A percentile compares a stretch with the other conserved stretches of the same genome.
Evolutionary conservation across 2,888 invertebrate genomes (phyloP).

Genomic region (Seira sanloemensis): DNA sequence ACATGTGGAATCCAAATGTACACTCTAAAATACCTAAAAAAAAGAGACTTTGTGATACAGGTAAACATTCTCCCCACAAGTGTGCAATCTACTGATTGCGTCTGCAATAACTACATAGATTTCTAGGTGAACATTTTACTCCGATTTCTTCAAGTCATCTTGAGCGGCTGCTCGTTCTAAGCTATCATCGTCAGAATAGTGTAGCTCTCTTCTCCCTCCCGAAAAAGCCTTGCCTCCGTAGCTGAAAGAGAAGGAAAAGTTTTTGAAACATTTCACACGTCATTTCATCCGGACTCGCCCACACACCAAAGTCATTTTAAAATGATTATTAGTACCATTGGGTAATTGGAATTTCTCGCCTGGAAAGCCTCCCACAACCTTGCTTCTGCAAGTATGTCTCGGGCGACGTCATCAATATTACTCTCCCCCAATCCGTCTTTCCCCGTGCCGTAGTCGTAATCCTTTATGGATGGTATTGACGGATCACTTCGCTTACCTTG

Average conservation of each 20-base stretch:
- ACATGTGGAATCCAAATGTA: no score
- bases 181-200: constrained; percentile 19
- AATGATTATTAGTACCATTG: constrained; percentile 40
- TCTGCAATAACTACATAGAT: constrained; percentile 28
- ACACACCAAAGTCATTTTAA: constrained; percentile 17
- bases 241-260: constrained; percentile 38
- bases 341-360: constrained; percentile 75
- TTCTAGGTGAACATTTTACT: constrained; percentile 8
- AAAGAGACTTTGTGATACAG: constrained; percentile 35
- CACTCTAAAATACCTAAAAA: background rate
- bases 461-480: constrained; percentile 30
- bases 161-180: background rate
- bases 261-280: background rate
- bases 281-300: background rate
- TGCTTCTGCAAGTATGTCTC: constrained; percentile 87
- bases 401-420: constrained; percentile 82
- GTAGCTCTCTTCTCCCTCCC: constrained; percentile 68
- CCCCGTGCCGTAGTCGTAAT: constrained; percentile 53
- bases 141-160: constrained; percentile 17
- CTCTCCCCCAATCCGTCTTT: constrained; percentile 47
- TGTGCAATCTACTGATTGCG: constrained; percentile 35
- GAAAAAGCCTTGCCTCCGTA: constrained; percentile 65
- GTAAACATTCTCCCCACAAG: constrained; percentile 47
- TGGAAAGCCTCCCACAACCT: constrained; percentile 88
- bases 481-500: constrained; percentile 63